Percentiles rank a stretch among this genome's conserved stretches.
Conservation (phyloP, 2,797 vertebrate species). For the Enteromius mattozi region DNA sequence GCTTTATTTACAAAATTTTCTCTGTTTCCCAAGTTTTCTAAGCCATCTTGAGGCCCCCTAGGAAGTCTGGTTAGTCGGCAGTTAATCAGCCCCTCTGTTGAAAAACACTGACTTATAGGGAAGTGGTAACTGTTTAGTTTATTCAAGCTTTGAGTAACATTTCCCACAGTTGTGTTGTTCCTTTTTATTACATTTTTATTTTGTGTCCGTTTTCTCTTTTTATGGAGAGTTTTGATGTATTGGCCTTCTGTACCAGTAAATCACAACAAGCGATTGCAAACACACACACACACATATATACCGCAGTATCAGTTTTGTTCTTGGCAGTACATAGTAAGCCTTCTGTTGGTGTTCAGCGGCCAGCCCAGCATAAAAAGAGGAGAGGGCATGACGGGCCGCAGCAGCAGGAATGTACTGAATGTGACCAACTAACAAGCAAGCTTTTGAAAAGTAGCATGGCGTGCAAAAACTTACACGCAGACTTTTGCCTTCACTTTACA, state of each 20-base stretch:
- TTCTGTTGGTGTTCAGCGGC: constrained; percentile 37
- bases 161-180: not conserved
- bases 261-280: not conserved
- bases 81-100: not conserved
- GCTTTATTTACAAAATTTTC: not conserved
- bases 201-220: not conserved
- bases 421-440: constrained; percentile 47
- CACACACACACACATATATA: not conserved
- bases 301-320: constrained; percentile 12
- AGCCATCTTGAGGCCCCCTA: not conserved
- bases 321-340: constrained; percentile 45
- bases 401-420: constrained; percentile 58
- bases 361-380: constrained; percentile 1
- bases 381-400: constrained; percentile 11
- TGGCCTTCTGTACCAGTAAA: constrained; percentile 26
- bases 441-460: constrained; percentile 46
- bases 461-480: not conserved
- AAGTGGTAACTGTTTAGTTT: not conserved
- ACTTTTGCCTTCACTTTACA: not conserved
- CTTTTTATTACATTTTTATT: not conserved
- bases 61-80: not conserved
- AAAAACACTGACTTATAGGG: not conserved
- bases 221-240: constrained; percentile 29
- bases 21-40: not conserved
- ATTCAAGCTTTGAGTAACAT: not conserved